Base-by-base conservation (phyloP, 2,888 invertebrate species). In the Amphipoea oculea region DNA sequence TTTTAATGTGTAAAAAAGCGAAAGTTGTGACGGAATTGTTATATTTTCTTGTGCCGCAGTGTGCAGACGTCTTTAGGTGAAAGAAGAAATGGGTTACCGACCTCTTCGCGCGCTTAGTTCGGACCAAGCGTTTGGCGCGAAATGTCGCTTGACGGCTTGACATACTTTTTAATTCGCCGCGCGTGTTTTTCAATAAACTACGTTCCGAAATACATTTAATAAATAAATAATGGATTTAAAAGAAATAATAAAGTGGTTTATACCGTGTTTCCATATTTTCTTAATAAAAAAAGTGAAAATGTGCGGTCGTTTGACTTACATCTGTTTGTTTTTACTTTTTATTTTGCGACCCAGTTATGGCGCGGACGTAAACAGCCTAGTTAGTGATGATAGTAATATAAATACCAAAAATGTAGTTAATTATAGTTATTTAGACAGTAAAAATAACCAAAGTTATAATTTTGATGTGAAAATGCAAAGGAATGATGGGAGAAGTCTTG, bases 211-310 rank as follows among this genome's bases (percentile, higher is more conserved):
- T 14, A 66, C 14, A n/a, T 63, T 36, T 62, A 75, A 74, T 80
- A 78, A 84, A 78, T 88, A 84, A 86, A 96, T 92, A 91, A 96
- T 97, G 96, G 97, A 97, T 91, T 91, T 97, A 88, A 95, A 94
- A 91, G 97, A 97, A 84, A 95, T 97, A 60, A 97, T 97, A 68
- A 97, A 96, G 90, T 97, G 97, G 96, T 96, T 96, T 74, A 95
- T 96, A 84, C 96, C 96, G 79, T 96, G 96, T 91, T 96, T 96
- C 84, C 96, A 95, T 87, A 93, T 96, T 76, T 91, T 96, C 89
- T 93, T 93, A 91, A 73, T 86, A 66, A 86, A 88, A 82, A 89
- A 89, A 81, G 83, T 85, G 73, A 94, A 92, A 92, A 93, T 92
- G 89, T 91, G 90, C 73, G 63, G 85, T 36, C 86, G 87, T 70